phyloP scores from a whole-genome alignment of 2,888 invertebrate genomes.

The Terebella lapidaria region DNA sequence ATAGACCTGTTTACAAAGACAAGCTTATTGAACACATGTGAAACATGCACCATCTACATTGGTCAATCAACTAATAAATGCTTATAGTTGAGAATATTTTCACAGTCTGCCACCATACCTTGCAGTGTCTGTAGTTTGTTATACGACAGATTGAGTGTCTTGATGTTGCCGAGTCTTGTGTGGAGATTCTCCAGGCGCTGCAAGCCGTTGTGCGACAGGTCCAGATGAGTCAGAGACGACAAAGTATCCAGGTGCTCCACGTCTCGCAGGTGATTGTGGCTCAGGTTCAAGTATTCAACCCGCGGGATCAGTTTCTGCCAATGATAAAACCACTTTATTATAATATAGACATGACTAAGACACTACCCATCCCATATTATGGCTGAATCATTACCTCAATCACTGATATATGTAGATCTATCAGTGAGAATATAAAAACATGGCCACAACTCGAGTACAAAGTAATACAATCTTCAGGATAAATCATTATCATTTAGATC shows the following conservation, averaged over 20 bases:
- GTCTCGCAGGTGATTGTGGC: conserved; percentile 71
- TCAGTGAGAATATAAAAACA: not conserved
- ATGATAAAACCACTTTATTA: not conserved
- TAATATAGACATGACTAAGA: not conserved
- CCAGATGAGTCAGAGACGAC: conserved; percentile 70
- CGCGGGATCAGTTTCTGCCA: conserved; percentile 49
- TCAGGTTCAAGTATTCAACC: conserved; percentile 67
- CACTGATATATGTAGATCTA: not conserved
- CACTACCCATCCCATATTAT: too few relatives aligned
- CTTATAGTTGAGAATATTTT: not conserved
- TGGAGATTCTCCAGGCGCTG: conserved; percentile 65
- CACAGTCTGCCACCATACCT: conserved; percentile 30
- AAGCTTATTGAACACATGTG: not conserved
- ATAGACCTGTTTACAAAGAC: conserved; percentile 37
- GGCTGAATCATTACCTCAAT: not conserved
- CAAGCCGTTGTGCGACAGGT: conserved; percentile 76
- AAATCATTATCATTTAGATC: not conserved
- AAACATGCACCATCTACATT: too few relatives aligned
- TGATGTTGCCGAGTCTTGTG: conserved; percentile 80
- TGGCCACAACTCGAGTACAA: not conserved
- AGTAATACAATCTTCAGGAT: not conserved
- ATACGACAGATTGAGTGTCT: conserved; percentile 74
- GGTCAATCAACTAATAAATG: not conserved
- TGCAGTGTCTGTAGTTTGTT: conserved; percentile 64
- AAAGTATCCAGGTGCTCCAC: conserved; percentile 73